phyloP scores from a whole-genome alignment of 2,888 invertebrate genomes.

The Nycteola revayana region DNA sequence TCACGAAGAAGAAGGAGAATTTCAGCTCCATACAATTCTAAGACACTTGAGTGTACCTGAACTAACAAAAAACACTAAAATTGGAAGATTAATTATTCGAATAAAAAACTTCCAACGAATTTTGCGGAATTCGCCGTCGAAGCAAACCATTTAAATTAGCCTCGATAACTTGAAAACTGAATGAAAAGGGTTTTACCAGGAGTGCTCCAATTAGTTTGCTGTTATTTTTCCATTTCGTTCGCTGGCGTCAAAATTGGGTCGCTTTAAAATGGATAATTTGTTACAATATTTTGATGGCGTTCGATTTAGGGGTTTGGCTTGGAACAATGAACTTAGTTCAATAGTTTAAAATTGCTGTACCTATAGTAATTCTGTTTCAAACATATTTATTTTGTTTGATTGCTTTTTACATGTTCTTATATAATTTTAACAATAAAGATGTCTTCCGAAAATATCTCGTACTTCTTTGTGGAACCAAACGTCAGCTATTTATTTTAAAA shows the following conservation, averaged over 20 bases:
- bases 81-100: slow-evolving; percentile 42
- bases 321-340: no score
- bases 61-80: slow-evolving; percentile 27
- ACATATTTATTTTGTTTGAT: no score
- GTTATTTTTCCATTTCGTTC: slow-evolving; percentile 77
- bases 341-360: no score
- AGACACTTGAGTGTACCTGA: slow-evolving; percentile 15
- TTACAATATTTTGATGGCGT: slow-evolving; percentile 18
- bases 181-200: slow-evolving; percentile 75
- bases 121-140: slow-evolving; percentile 58
- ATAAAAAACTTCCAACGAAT: slow-evolving; percentile 55
- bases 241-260: slow-evolving; percentile 58
- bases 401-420: no score
- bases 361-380: no score
- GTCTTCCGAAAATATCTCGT: no score
- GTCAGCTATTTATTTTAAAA: no score
- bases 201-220: slow-evolving; percentile 78
- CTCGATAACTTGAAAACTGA: slow-evolving; percentile 73
- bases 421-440: no score
- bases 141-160: slow-evolving; percentile 79
- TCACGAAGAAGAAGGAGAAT: no score
- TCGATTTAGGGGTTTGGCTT: no score
- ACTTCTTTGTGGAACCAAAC: no score
- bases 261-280: slow-evolving; percentile 47
- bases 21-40: not conserved